Evolutionary conservation across 2,113 vertebrate genomes (phyloP).

Genomic region (Eretmochelys imbricata): DNA sequence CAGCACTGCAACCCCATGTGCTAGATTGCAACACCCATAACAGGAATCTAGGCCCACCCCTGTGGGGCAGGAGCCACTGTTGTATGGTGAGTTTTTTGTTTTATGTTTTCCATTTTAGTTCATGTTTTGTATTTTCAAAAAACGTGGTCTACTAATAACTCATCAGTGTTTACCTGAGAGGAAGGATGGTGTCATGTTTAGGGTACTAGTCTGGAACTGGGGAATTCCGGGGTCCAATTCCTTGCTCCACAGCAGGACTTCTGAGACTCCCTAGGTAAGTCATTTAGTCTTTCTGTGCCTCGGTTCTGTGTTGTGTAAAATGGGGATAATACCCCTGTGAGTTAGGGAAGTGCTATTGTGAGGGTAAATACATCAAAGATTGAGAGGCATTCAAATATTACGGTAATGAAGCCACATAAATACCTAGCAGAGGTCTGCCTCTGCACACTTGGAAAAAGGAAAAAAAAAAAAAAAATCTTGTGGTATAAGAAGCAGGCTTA

Average conservation of each 20-base stretch:
- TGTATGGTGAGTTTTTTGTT: neutral
- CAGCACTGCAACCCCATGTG: neutral
- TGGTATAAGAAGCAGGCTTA: neutral
- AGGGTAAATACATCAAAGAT: neutral
- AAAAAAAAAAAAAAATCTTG: neutral
- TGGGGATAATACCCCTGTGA: neutral
- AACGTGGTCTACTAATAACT: neutral
- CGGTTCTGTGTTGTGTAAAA: neutral
- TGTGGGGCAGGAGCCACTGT: neutral
- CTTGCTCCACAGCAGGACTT: neutral
- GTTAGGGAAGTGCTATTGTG: too few relatives aligned
- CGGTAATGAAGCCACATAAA: neutral
- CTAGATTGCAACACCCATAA: neutral
- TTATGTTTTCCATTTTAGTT: neutral
- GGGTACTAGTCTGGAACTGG: neutral
- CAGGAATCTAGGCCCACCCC: neutral
- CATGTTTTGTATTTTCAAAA: neutral
- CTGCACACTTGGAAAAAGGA: neutral
- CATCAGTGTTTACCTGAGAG: neutral
- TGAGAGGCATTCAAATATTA: neutral
- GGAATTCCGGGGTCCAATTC: neutral
- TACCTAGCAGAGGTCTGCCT: neutral
- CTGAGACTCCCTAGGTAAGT: neutral
- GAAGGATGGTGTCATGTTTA: neutral
- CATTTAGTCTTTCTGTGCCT: neutral